phyloP scores from a whole-genome alignment of 2,797 vertebrate species.

The Brotula barbata region DNA sequence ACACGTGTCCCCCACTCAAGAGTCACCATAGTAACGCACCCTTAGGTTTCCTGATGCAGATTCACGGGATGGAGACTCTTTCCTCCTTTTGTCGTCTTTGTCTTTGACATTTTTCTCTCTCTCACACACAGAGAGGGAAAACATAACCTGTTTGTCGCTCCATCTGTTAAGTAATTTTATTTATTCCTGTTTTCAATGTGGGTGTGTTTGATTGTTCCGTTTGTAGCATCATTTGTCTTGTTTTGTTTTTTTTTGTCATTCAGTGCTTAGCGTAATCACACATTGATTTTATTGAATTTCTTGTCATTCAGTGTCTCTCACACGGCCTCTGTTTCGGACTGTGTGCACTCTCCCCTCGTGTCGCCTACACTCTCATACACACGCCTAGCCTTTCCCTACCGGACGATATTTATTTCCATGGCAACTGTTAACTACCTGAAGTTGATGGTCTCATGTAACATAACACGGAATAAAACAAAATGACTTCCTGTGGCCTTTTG shows the following conservation, averaged over 20 bases:
- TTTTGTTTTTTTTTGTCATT: slow-evolving; percentile 21
- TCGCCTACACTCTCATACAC: slow-evolving; percentile 1
- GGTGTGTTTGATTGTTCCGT: slow-evolving; percentile 37
- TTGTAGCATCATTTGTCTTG: slow-evolving; percentile 37
- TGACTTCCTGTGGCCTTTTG: slow-evolving; percentile 27
- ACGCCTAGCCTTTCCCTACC: slow-evolving; percentile 37
- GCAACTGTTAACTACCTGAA: slow-evolving; percentile 70
- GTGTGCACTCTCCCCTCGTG: slow-evolving; percentile 29
- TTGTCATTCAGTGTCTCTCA: slow-evolving; percentile 28
- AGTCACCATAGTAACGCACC: slow-evolving; percentile 50
- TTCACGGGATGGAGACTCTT: slow-evolving; percentile 37
- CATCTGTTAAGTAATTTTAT: slow-evolving; percentile 58
- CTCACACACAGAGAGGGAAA: slow-evolving; percentile 58
- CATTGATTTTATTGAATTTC: slow-evolving; percentile 35
- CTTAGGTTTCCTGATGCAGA: slow-evolving; percentile 61
- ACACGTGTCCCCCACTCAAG: slow-evolving; percentile 22
- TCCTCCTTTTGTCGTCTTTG: slow-evolving; percentile 2
- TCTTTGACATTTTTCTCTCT: slow-evolving; percentile 11
- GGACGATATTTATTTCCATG: slow-evolving; percentile 67
- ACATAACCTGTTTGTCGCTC: slow-evolving; percentile 34
- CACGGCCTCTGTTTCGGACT: slow-evolving; percentile 35
- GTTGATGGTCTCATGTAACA: slow-evolving; percentile 73
- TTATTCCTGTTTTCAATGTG: slow-evolving; percentile 69
- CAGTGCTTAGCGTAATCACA: slow-evolving; percentile 39
- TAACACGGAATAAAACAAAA: slow-evolving; percentile 74